These are phyloP conservation scores for Yponomeuta sedellus DNA, from an alignment of 2,888 invertebrate species.

Conservation along the genomic window DNA sequence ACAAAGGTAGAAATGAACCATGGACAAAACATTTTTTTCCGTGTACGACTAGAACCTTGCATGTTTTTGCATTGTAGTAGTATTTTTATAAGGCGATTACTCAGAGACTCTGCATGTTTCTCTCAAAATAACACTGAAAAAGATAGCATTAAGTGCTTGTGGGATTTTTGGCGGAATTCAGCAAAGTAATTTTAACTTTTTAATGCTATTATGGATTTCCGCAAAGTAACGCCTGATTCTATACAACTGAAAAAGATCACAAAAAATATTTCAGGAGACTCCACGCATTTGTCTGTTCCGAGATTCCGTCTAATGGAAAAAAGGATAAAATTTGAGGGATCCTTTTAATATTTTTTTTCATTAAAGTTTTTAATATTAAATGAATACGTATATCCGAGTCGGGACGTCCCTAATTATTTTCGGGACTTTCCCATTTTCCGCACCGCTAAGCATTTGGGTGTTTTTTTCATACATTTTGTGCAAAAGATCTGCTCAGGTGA, in stretches of 20 bases:
- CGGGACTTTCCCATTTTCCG: constrained; percentile 54
- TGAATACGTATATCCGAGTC: constrained; percentile 60
- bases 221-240: too few relatives aligned
- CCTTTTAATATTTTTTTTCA: constrained; percentile 75
- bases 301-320: constrained; percentile 66
- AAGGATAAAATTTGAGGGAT: constrained; percentile 64
- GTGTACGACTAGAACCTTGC: too few relatives aligned
- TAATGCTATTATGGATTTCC: too few relatives aligned
- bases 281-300: constrained; percentile 33
- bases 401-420: constrained; percentile 61
- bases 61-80: too few relatives aligned
- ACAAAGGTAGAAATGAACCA: too few relatives aligned
- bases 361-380: constrained; percentile 76
- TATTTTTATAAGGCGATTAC: too few relatives aligned
- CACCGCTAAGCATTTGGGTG: constrained; percentile 27
- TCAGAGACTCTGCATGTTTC: too few relatives aligned
- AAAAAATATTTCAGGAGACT: constrained; percentile 24
- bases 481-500: constrained; percentile 25
- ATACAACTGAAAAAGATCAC: not conserved
- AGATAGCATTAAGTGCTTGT: too few relatives aligned
- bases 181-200: too few relatives aligned
- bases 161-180: too few relatives aligned
- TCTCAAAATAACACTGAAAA: constrained; percentile 6
- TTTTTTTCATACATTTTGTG: constrained; percentile 26
- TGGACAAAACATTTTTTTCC: too few relatives aligned